phyloP scores from a whole-genome alignment of 2,797 vertebrate species.

The Catostomus latipinnis region DNA sequence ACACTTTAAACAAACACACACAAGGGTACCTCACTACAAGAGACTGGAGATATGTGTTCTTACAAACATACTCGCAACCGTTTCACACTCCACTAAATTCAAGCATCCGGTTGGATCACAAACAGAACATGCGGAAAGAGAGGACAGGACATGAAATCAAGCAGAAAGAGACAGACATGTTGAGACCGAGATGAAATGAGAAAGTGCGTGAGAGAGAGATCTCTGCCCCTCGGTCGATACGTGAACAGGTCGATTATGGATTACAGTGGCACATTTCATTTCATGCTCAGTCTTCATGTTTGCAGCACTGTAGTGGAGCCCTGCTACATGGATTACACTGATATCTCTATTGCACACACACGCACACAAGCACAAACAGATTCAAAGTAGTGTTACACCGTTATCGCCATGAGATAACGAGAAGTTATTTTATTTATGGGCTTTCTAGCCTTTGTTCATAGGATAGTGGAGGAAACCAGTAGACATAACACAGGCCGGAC shows the following conservation, averaged over 20 bases:
- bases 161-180: conserved; percentile 37
- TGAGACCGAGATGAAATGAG: conserved; percentile 27
- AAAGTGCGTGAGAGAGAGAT: conserved; percentile 33
- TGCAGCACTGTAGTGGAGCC: conserved; percentile 36
- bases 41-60: conserved; percentile 33
- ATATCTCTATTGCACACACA: conserved; percentile 43
- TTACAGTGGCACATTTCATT: conserved; percentile 66
- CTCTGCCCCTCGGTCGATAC: conserved; percentile 62
- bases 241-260: conserved; percentile 66
- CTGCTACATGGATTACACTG: conserved; percentile 40
- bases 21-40: conserved; percentile 27
- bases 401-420: no score
- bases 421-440: neutral
- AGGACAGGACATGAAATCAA: conserved; percentile 46
- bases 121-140: conserved; percentile 26
- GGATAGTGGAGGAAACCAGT: neutral
- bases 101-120: conserved; percentile 38
- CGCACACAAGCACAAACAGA: no score
- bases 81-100: conserved; percentile 45
- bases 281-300: conserved; percentile 61
- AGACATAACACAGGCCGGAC: neutral
- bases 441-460: neutral
- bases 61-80: conserved; percentile 38
- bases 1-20: conserved; percentile 43
- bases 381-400: no score